Evolutionary conservation across 2,113 vertebrate genomes (phyloP).

Genomic region (Ginglymostoma cirratum): DNA sequence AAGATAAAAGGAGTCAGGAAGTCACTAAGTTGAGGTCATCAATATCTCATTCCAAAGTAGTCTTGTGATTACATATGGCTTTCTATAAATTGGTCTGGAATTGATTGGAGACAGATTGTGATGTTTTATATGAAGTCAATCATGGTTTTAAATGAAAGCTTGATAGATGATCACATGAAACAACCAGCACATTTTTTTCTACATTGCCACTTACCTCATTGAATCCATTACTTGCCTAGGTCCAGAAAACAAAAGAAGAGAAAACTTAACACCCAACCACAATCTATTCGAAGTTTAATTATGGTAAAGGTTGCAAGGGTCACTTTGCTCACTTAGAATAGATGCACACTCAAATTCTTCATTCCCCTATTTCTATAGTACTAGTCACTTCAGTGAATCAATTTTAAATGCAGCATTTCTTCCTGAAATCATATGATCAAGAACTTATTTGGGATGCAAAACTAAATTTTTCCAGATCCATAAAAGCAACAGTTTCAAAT

Average conservation of each 20-base stretch:
- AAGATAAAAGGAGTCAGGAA: not conserved
- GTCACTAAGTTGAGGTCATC: not conserved
- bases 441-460: not conserved
- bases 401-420: not conserved
- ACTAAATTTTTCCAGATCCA: not conserved
- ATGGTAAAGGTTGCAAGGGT: not conserved
- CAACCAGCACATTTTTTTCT: not conserved
- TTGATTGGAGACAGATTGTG: not conserved
- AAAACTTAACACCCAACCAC: not conserved
- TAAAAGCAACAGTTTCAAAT: not conserved
- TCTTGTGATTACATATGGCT: not conserved
- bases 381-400: not conserved
- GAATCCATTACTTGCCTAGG: not conserved
- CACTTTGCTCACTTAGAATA: not conserved
- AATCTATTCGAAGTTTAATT: not conserved
- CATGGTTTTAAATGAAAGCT: not conserved
- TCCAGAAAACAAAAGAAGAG: not conserved
- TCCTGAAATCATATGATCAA: not conserved
- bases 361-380: not conserved
- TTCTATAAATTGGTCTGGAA: not conserved
- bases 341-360: not conserved
- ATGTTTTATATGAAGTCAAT: not conserved
- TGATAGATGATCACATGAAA: not conserved
- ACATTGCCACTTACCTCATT: not conserved
- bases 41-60: not conserved